Percentiles rank a stretch among this genome's conserved stretches.
Evolutionary conservation across 2,113 vertebrate genomes (phyloP).

Genomic region (Ceyx melanurus): DNA sequence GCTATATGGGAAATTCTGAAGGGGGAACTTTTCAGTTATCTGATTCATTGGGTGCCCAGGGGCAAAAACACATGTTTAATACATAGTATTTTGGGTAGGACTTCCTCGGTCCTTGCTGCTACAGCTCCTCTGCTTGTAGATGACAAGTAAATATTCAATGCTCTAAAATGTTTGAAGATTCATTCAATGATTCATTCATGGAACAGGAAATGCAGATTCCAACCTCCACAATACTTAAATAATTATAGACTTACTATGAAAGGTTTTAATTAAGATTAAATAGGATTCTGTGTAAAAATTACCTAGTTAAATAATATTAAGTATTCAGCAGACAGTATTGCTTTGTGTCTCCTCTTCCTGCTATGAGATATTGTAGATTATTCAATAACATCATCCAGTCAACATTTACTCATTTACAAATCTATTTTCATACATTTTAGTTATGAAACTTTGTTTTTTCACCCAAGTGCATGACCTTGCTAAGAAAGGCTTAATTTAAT

Average conservation of each 20-base stretch:
- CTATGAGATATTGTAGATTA: neutral
- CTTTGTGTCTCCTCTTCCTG: neutral
- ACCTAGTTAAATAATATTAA: neutral
- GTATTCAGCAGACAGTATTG: neutral
- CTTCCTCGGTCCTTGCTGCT: neutral
- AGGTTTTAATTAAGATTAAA: neutral
- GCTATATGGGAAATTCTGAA: conserved; percentile 17
- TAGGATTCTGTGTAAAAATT: neutral
- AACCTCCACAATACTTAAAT: neutral
- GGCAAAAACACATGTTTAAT: conserved; percentile 50
- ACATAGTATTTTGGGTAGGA: neutral
- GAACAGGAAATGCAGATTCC: neutral
- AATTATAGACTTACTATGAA: neutral
- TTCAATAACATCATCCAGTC: neutral
- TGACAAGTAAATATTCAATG: neutral
- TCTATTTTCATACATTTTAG: neutral
- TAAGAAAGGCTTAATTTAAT: neutral
- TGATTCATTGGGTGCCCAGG: conserved; percentile 22
- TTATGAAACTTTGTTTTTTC: neutral
- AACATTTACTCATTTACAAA: neutral
- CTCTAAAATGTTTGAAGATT: neutral
- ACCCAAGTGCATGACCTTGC: neutral
- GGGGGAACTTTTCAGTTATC: conserved; percentile 33
- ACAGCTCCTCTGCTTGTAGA: fast-evolving
- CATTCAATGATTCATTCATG: neutral